phyloP scores from a whole-genome alignment of 2,888 invertebrate genomes.

The Dorcus hopei region DNA sequence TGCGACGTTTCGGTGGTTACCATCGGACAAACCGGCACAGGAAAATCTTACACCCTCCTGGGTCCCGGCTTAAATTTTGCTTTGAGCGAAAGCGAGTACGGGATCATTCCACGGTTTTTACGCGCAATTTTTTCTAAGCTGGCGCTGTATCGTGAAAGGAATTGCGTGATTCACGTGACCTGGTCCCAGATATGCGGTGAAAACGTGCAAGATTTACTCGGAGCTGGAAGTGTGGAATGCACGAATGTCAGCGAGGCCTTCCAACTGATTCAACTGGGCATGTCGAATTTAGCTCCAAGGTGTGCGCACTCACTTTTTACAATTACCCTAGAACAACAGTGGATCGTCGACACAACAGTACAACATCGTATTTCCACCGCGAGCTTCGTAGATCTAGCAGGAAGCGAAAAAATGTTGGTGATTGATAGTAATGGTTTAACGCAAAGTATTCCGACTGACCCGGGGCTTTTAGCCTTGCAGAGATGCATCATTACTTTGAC shows the following conservation, averaged over 20 bases:
- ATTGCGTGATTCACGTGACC: conserved; percentile 64
- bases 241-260: conserved; percentile 64
- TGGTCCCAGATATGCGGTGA: conserved; percentile 73
- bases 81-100: conserved; percentile 66
- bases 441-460: conserved; percentile 56
- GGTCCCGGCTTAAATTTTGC: conserved; percentile 64
- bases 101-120: conserved; percentile 68
- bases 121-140: conserved; percentile 69
- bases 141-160: conserved; percentile 62
- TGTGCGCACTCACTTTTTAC: conserved; percentile 67
- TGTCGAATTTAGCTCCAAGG: conserved; percentile 58
- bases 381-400: conserved; percentile 68
- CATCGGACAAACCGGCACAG: conserved; percentile 62
- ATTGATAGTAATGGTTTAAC: conserved; percentile 49
- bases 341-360: conserved; percentile 65
- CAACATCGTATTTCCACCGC: conserved; percentile 72
- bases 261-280: conserved; percentile 66
- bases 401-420: conserved; percentile 53
- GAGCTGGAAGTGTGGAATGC: conserved; percentile 58
- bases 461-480: conserved; percentile 64
- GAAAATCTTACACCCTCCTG: conserved; percentile 71
- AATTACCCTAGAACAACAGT: conserved; percentile 71
- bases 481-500: conserved; percentile 61
- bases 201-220: conserved; percentile 58
- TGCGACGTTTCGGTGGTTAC: conserved; percentile 73